Percentiles rank a stretch among this genome's conserved stretches.
Evolutionary conservation across 1,140 invertebrate species (phyloP).

Genomic region (Leptonema lineaticorne): DNA sequence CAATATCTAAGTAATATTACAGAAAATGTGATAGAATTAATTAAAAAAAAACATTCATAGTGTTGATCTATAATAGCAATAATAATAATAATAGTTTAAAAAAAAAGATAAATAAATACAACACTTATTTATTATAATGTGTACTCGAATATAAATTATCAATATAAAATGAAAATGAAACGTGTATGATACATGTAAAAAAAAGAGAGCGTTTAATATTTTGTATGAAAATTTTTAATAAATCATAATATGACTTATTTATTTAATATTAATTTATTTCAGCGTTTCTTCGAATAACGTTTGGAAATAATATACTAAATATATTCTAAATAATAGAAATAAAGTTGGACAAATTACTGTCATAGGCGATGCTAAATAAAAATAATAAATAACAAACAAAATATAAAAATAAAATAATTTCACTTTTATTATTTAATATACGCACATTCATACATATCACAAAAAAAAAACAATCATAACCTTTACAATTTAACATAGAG

Average conservation of each 20-base stretch:
- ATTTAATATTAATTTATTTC: no score
- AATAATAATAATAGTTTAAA: constrained; percentile 18
- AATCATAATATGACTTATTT: no score
- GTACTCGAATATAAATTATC: background rate
- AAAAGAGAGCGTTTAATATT: constrained; percentile 1
- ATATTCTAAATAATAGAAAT: no score
- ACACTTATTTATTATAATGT: background rate
- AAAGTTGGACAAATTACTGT: no score
- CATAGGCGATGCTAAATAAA: no score
- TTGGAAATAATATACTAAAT: no score
- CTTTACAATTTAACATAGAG: constrained; percentile 59
- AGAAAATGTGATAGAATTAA: constrained; percentile 45
- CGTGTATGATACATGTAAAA: background rate
- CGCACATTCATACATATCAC: background rate
- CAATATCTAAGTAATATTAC: constrained; percentile 39
- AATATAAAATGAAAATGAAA: background rate
- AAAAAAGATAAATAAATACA: constrained; percentile 40
- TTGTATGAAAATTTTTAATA: no score
- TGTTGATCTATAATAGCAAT: constrained; percentile 12
- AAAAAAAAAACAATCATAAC: constrained; percentile 52
- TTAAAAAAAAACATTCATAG: constrained; percentile 35
- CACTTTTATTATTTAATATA: no score
- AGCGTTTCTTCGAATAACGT: no score
- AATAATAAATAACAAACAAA: no score
- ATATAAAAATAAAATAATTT: no score